A percentile compares a stretch with the other conserved stretches of the same genome.
phyloP scores from a whole-genome alignment of 1,140 invertebrate genomes.

The Frieseomelitta varia region DNA sequence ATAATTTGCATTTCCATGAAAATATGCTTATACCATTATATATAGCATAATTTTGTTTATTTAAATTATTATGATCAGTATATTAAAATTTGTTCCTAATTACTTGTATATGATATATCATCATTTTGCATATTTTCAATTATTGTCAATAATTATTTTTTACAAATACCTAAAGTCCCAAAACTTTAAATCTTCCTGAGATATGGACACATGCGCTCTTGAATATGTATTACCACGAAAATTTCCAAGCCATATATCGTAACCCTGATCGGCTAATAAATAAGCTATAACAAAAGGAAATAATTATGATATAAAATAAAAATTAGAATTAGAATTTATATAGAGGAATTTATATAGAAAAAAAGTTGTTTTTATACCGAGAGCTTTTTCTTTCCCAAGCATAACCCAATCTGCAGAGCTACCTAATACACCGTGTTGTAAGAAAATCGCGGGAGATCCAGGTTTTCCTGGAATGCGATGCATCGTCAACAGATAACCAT shows the following conservation, averaged over 20 bases:
- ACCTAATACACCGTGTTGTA: constrained; percentile 88
- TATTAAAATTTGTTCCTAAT: neutral
- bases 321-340: neutral
- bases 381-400: constrained; percentile 79
- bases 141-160: neutral
- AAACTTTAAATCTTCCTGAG: constrained; percentile 26
- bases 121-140: neutral
- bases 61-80: neutral
- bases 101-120: neutral
- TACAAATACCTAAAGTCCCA: constrained; percentile 60
- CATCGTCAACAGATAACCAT: constrained; percentile 88
- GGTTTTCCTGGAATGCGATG: constrained; percentile 86
- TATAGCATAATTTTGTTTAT: neutral
- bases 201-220: constrained; percentile 46
- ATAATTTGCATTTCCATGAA: neutral
- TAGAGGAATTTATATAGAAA: neutral
- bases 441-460: constrained; percentile 77
- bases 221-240: constrained; percentile 64
- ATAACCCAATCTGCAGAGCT: constrained; percentile 87
- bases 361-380: constrained; percentile 62
- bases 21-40: neutral
- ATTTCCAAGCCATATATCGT: constrained; percentile 66
- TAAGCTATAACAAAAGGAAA: constrained; percentile 42
- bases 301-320: neutral
- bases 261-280: constrained; percentile 50